Conservation (phyloP, 2,888 invertebrate genomes). For the Leptinotarsa tumamoca region DNA sequence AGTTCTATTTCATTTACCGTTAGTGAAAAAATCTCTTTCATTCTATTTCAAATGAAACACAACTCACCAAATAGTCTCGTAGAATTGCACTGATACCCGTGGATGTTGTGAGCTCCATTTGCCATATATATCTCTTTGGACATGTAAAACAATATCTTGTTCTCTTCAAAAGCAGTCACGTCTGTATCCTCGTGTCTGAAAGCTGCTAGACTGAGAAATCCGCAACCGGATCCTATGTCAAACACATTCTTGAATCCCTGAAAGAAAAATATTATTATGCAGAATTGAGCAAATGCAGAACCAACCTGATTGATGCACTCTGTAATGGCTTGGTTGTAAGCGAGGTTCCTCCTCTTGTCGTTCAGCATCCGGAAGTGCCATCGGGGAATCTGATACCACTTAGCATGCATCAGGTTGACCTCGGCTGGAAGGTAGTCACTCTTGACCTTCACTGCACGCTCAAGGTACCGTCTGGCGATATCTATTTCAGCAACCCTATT, state of each 20-base stretch:
- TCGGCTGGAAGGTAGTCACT: constrained; percentile 63
- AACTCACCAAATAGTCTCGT: constrained; percentile 65
- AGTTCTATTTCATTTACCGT: no score
- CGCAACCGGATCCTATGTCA: constrained; percentile 84
- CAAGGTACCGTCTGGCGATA: constrained; percentile 57
- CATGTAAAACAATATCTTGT: constrained; percentile 73
- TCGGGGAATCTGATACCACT: constrained; percentile 77
- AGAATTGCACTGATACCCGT: constrained; percentile 73
- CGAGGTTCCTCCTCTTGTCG: constrained; percentile 76
- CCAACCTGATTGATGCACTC: constrained; percentile 24
- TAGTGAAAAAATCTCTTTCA: no score
- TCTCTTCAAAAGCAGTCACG: constrained; percentile 78
- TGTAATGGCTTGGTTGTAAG: constrained; percentile 74
- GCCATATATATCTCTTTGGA: constrained; percentile 70
- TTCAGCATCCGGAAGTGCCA: constrained; percentile 91
- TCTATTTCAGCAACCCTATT: constrained; percentile 56
- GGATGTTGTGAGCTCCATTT: constrained; percentile 66
- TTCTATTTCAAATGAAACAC: not conserved
- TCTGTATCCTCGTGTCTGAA: constrained; percentile 63
- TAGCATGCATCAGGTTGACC: constrained; percentile 77
- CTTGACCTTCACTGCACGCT: constrained; percentile 51
- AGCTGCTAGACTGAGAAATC: constrained; percentile 80
- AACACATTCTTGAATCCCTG: constrained; percentile 71
- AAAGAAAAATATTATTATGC: constrained; percentile 4
- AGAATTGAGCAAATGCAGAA: not conserved